Conservation (phyloP, 2,888 invertebrate species). For the Drosophila neoperkinsi region DNA sequence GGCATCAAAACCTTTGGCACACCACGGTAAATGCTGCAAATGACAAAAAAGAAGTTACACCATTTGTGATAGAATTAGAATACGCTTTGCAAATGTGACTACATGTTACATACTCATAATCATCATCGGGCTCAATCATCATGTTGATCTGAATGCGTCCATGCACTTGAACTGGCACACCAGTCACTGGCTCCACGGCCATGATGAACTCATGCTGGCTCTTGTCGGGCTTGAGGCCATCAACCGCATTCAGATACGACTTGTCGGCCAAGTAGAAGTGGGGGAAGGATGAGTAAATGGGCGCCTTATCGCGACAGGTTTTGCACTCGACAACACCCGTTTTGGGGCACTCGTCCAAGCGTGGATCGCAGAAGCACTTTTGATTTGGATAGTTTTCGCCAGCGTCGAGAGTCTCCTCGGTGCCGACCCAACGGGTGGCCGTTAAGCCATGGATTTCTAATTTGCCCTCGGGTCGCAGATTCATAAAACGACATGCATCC, state of each 20-base stretch:
- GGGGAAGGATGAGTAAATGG: constrained; percentile 92
- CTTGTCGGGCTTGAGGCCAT: constrained; percentile 89
- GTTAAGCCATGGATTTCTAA: constrained; percentile 67
- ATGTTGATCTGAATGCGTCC: constrained; percentile 93
- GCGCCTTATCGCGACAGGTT: constrained; percentile 91
- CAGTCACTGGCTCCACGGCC: constrained; percentile 90
- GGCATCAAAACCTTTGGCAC: constrained; percentile 88
- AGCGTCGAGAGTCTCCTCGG: constrained; percentile 90
- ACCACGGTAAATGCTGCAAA: constrained; percentile 87
- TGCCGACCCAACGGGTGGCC: constrained; percentile 86
- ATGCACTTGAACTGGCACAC: constrained; percentile 90
- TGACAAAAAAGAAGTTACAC: background rate
- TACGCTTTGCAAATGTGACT: background rate
- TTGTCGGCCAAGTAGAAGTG: constrained; percentile 92
- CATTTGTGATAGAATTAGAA: background rate
- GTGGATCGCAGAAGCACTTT: constrained; percentile 89
- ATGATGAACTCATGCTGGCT: constrained; percentile 89
- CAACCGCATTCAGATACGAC: constrained; percentile 87
- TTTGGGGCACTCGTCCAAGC: constrained; percentile 86
- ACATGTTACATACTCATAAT: constrained; percentile 85
- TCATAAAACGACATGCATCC: constrained; percentile 91
- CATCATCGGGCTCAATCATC: constrained; percentile 86
- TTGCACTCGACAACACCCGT: constrained; percentile 91
- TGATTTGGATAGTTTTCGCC: constrained; percentile 87
- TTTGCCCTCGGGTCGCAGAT: constrained; percentile 75